Percentiles rank a stretch among this genome's conserved stretches.
Conservation (phyloP, 2,797 vertebrate genomes). For the Cetoscarus ocellatus region DNA sequence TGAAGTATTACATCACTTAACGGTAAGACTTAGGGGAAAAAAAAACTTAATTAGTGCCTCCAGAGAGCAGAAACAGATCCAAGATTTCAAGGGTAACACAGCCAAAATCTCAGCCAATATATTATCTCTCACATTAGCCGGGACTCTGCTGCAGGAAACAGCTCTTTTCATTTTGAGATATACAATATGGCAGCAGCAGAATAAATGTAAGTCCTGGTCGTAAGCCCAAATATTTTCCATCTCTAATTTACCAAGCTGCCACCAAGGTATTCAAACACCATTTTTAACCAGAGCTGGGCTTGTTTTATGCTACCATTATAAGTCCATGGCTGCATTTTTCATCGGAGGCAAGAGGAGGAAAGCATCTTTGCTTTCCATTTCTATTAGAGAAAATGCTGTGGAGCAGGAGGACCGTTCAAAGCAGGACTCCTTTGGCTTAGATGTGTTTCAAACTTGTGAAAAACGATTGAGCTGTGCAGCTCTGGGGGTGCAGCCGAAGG, state of each 20-base stretch:
- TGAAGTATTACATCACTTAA: slow-evolving; percentile 76
- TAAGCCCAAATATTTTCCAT: slow-evolving; percentile 66
- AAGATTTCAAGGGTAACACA: slow-evolving; percentile 75
- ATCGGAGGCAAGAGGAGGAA: slow-evolving; percentile 7
- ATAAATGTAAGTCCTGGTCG: slow-evolving; percentile 70
- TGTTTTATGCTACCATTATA: slow-evolving; percentile 47
- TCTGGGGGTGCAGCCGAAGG: slow-evolving; percentile 31
- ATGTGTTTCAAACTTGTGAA: slow-evolving; percentile 43
- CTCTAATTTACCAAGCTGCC: slow-evolving; percentile 71
- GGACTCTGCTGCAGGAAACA: slow-evolving; percentile 54
- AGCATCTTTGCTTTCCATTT: slow-evolving; percentile 36
- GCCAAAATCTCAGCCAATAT: slow-evolving; percentile 75
- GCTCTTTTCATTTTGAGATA: slow-evolving; percentile 70
- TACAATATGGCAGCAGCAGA: slow-evolving; percentile 73
- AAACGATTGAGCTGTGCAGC: slow-evolving; percentile 35
- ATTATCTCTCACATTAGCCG: slow-evolving; percentile 76
- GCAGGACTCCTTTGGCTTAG: slow-evolving; percentile 9
- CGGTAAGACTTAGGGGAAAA: slow-evolving; percentile 31
- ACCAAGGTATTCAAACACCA: slow-evolving; percentile 36
- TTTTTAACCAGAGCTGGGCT: slow-evolving; percentile 47
- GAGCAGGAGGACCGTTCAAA: slow-evolving; percentile 38
- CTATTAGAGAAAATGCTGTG: slow-evolving; percentile 24
- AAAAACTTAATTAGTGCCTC: slow-evolving; percentile 70
- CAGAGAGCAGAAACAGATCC: slow-evolving; percentile 70
- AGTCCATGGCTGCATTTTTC: slow-evolving; percentile 29